Evolutionary conservation across 1,140 invertebrate species (phyloP).

Genomic region (Eueides isabella): DNA sequence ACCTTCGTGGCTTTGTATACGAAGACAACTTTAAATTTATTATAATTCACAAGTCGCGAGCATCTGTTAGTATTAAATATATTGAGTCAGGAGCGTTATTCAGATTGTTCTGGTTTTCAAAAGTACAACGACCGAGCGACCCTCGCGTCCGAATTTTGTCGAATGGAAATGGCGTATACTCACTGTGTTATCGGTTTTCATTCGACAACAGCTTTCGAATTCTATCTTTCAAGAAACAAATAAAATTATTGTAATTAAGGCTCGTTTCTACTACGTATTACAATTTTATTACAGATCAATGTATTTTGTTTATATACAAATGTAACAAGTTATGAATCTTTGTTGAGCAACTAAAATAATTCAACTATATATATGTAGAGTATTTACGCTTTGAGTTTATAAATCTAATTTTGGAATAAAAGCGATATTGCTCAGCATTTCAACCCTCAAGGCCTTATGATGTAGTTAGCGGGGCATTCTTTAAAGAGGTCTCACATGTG

Average conservation of each 20-base stretch:
- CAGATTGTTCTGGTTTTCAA: slow-evolving; percentile 43
- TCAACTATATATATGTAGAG: neutral
- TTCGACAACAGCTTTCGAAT: slow-evolving; percentile 29
- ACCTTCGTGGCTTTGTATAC: too few species aligned
- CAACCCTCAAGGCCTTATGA: slow-evolving; percentile 29
- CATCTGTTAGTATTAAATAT: slow-evolving; percentile 29
- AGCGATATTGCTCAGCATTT: slow-evolving; percentile 25
- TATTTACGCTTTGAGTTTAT: slow-evolving; percentile 13
- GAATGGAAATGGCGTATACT: slow-evolving; percentile 39
- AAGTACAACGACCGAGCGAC: slow-evolving; percentile 49
- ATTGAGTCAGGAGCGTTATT: slow-evolving; percentile 34
- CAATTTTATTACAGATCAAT: neutral
- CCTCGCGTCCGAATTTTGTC: slow-evolving; percentile 47
- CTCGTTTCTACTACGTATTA: neutral
- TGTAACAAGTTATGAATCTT: neutral
- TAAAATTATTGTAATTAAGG: neutral
- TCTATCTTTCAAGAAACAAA: slow-evolving; percentile 15
- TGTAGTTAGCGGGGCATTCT: slow-evolving; percentile 35
- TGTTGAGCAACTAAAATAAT: neutral
- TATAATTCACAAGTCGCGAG: slow-evolving; percentile 2
- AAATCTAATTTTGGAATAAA: slow-evolving; percentile 20
- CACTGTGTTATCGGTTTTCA: slow-evolving; percentile 40
- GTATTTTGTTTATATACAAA: neutral
- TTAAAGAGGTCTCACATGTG: slow-evolving; percentile 40
- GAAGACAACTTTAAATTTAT: neutral